Evolutionary conservation across 37 sponge, comb jelly and placozoan species (phyloP).

Genomic region (Chondrosia reniformis): DNA sequence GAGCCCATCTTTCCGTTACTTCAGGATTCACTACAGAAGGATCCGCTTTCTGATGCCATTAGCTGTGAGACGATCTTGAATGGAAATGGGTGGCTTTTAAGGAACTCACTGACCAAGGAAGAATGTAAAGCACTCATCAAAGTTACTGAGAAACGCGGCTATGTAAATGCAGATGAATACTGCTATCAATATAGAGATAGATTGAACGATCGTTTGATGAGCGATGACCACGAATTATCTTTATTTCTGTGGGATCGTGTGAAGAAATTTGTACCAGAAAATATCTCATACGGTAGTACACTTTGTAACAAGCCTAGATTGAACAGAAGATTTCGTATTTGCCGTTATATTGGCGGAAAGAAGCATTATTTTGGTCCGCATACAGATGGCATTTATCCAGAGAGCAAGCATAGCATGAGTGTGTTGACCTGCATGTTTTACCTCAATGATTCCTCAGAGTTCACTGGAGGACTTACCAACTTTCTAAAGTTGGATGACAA

Average conservation of each 20-base stretch:
- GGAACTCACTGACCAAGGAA: constrained; percentile 28
- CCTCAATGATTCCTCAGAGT: constrained; percentile 66
- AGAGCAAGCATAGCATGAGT: constrained; percentile 28
- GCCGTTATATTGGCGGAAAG: constrained; percentile 65
- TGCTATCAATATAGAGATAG: constrained; percentile 61
- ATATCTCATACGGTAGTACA: background rate
- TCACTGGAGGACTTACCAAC: constrained; percentile 75
- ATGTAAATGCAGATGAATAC: constrained; percentile 58
- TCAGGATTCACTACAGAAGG: background rate
- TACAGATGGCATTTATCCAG: constrained; percentile 54
- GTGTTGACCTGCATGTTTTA: constrained; percentile 78
- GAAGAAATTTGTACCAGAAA: constrained; percentile 37
- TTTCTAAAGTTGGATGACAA: constrained; percentile 42
- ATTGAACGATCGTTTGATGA: constrained; percentile 71
- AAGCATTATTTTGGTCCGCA: constrained; percentile 73
- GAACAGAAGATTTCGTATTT: constrained; percentile 71
- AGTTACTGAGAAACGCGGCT: constrained; percentile 57
- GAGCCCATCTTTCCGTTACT: constrained; percentile 1
- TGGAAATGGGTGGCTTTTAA: constrained; percentile 50
- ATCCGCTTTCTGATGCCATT: background rate
- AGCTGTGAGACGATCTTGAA: constrained; percentile 22
- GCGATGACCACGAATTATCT: constrained; percentile 61
- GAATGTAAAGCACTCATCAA: constrained; percentile 67
- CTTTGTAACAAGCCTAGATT: constrained; percentile 51
- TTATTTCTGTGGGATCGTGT: constrained; percentile 77